phyloP scores from a whole-genome alignment of 2,888 invertebrate species.

The Mythimna loreyi region DNA sequence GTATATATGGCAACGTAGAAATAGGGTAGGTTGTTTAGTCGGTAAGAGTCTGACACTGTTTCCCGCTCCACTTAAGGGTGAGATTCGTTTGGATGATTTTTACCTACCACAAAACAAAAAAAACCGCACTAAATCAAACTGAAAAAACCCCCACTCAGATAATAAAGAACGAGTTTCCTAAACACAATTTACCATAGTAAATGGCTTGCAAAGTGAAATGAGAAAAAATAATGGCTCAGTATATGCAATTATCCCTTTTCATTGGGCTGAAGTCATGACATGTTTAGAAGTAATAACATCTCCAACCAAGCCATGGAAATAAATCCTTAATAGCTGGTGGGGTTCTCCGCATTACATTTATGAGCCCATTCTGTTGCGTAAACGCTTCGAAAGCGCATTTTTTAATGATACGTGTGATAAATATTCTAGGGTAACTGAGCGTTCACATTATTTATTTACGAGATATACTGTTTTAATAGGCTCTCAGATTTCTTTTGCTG shows the following conservation, averaged over 20 bases:
- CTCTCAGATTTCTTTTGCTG: slow-evolving; percentile 24
- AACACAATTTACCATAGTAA: slow-evolving; percentile 77
- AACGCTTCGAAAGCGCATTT: slow-evolving; percentile 56
- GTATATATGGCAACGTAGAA: too few relatives aligned
- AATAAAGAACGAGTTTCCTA: slow-evolving; percentile 66
- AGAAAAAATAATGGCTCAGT: slow-evolving; percentile 79
- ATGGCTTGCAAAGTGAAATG: slow-evolving; percentile 77
- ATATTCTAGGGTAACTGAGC: slow-evolving; percentile 44
- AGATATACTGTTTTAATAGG: slow-evolving; percentile 41
- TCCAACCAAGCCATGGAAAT: slow-evolving; percentile 62
- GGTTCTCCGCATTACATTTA: slow-evolving; percentile 56
- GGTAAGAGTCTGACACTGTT: too few relatives aligned
- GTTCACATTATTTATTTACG: slow-evolving; percentile 41
- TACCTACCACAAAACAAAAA: too few relatives aligned
- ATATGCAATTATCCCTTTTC: slow-evolving; percentile 85
- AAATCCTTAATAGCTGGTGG: slow-evolving; percentile 65
- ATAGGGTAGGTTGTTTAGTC: too few relatives aligned
- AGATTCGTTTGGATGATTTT: too few relatives aligned
- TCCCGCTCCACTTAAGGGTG: too few relatives aligned
- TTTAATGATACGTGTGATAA: slow-evolving; percentile 54
- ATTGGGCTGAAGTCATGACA: slow-evolving; percentile 67
- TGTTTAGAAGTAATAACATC: slow-evolving; percentile 63
- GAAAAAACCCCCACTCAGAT: slow-evolving; percentile 39
- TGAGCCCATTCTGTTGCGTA: slow-evolving; percentile 59
- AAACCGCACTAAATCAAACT: slow-evolving; percentile 35